phyloP scores from a whole-genome alignment of 2,113 vertebrate species.

The Sturnira hondurensis region DNA sequence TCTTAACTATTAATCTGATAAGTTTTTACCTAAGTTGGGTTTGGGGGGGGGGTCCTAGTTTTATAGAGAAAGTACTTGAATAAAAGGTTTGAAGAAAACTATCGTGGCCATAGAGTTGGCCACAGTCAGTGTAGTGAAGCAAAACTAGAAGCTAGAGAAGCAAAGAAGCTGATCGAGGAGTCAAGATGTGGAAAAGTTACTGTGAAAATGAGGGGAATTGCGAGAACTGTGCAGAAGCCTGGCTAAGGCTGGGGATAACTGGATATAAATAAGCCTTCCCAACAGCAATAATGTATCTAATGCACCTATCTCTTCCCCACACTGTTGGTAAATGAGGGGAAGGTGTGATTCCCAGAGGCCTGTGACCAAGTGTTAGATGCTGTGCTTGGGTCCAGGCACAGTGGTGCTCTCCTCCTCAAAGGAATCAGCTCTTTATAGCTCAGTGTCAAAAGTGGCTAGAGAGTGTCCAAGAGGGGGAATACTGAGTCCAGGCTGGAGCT shows the following conservation, averaged over 20 bases:
- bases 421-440: background rate
- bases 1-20: background rate
- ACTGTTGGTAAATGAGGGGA: background rate
- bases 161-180: background rate
- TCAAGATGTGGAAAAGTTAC: background rate
- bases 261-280: rapidly evolving
- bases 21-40: background rate
- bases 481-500: too few species aligned
- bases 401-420: background rate
- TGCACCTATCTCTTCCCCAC: background rate
- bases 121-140: background rate
- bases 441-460: background rate
- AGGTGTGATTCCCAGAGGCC: background rate
- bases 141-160: background rate
- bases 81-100: background rate
- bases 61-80: background rate
- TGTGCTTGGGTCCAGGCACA: background rate
- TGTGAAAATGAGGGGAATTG: rapidly evolving
- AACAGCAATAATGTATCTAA: rapidly evolving
- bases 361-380: background rate
- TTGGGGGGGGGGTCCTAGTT: background rate
- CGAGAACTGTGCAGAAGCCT: background rate
- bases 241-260: too few species aligned
- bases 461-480: background rate
- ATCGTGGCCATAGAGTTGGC: background rate